Conservation (phyloP, 2,888 invertebrate species). For the Caenorhabditis sp. region DNA sequence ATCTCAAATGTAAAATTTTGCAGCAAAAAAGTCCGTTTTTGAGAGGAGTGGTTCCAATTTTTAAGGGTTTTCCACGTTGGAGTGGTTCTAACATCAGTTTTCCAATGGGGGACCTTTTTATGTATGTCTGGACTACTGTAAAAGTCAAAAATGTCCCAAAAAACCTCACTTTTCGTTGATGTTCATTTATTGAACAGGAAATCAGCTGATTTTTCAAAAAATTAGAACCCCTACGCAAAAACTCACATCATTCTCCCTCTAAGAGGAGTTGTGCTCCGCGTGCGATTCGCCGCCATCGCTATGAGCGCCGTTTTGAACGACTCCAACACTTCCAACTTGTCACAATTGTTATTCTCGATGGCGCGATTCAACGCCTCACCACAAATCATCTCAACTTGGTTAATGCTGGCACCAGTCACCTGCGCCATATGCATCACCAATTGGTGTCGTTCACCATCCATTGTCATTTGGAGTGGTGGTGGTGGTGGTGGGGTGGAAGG, state of each 20-base stretch:
- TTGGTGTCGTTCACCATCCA: not conserved
- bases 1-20: too few species aligned
- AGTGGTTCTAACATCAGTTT: too few species aligned
- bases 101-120: too few species aligned
- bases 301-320: constrained; percentile 38
- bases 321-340: constrained; percentile 26
- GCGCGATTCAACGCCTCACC: constrained; percentile 31
- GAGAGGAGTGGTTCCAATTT: too few species aligned
- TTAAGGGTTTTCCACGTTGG: too few species aligned
- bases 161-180: too few species aligned
- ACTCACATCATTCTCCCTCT: not conserved
- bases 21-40: too few species aligned
- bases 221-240: too few species aligned
- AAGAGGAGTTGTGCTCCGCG: not conserved
- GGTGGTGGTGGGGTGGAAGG: constrained; percentile 22
- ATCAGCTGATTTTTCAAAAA: too few species aligned
- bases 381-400: constrained; percentile 25
- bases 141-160: too few species aligned
- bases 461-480: not conserved
- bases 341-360: not conserved
- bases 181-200: too few species aligned
- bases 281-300: constrained; percentile 5
- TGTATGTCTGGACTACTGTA: too few species aligned
- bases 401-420: constrained; percentile 17
- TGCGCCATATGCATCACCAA: constrained; percentile 23